Evolutionary conservation across 1,140 invertebrate genomes (phyloP).

Genomic region (Drosophila pseudoananassae): DNA sequence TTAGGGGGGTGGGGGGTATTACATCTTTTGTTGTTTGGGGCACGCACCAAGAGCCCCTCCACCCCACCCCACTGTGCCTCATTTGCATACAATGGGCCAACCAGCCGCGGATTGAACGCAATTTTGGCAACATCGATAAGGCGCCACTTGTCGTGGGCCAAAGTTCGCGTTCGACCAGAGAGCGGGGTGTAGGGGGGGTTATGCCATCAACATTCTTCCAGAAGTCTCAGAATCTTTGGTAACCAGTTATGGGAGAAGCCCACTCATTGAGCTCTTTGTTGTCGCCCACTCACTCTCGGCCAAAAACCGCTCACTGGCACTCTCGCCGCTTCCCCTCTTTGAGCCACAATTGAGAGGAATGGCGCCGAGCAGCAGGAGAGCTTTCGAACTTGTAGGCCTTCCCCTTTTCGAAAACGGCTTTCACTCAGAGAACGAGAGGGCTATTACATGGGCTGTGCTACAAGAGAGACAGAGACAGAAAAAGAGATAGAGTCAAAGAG

Average conservation of each 20-base stretch:
- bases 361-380: not conserved
- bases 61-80: not conserved
- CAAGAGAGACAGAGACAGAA: not conserved
- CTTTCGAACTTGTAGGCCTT: not conserved
- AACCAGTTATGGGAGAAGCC: too few relatives aligned
- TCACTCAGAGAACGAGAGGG: constrained; percentile 1
- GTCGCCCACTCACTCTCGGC: not conserved
- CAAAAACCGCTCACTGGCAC: not conserved
- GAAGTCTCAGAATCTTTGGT: too few relatives aligned
- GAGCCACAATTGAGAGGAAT: not conserved
- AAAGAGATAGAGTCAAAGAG: not conserved
- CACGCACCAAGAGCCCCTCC: constrained; percentile 62
- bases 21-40: constrained; percentile 70
- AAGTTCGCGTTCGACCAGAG: constrained; percentile 13
- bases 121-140: constrained; percentile 55
- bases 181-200: not conserved
- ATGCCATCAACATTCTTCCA: too few relatives aligned
- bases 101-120: constrained; percentile 23
- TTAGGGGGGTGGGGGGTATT: not conserved
- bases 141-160: constrained; percentile 50
- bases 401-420: not conserved
- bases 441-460: too few relatives aligned
- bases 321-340: not conserved
- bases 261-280: too few relatives aligned
- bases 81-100: constrained; percentile 73